Evolutionary conservation across 2,113 vertebrate species (phyloP), one percentile per base, ranked within the genome.

Genomic region (Ascaphus truei): DNA sequence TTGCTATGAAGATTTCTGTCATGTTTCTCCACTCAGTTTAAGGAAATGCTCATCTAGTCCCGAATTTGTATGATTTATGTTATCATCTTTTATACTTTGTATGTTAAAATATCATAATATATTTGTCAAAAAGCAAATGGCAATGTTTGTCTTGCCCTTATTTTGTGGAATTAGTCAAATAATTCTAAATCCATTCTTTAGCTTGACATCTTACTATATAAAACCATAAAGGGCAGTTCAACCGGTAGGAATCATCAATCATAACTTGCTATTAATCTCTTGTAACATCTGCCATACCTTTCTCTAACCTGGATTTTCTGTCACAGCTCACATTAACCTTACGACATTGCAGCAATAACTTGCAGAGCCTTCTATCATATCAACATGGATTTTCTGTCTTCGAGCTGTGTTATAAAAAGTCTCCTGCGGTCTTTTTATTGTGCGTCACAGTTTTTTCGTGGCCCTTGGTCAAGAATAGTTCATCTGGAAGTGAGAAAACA

Each of bases 301-400:
- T 45, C 47, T 61, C 43, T 33, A 60, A 60, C 55, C 33, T 60
- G 66, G 41, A 69, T 20, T 58, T 51, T 36, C 48, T 69, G 55
- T 50, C 55, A 71, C 31, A 61, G 47, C 67, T 51, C 56, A 71
- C 43, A 61, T 71, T 71, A 71, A 71, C 67, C 67, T 71, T 39
- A 34, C 18, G 43, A 71, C 67, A 71, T 34, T 31, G 33, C 33
- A 61, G 56, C 67, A 4, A 71, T 71, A 71, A 60, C 56, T 61
- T 71, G 45, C 57, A 52, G 45, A 61, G 67, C 33, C 29, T 71
- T 31, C 56, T 71, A 61, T 61, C 67, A 71, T 37, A 71, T 61
- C 57, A 71, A 37, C 67, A 71, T 61, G 18, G 34, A 61, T 61
- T 71, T 71, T 71, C 43, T 60, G 56, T 52, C 56, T 71, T 2